Conservation (phyloP, 2,888 invertebrate genomes). For the Disparrhopalites patrizii region DNA sequence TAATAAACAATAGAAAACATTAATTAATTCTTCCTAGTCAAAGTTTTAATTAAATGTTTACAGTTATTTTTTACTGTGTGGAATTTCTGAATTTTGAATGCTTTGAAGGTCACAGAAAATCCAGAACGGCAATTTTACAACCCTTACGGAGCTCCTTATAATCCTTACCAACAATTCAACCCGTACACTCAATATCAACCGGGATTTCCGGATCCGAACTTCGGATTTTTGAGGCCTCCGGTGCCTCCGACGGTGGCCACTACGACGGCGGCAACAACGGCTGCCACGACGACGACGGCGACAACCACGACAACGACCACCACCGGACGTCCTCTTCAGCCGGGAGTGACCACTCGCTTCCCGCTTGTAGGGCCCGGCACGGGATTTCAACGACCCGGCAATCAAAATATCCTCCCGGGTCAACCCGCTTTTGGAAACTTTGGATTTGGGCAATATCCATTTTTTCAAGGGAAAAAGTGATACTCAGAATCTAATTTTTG, state of each 20-base stretch:
- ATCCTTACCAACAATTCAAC: neutral
- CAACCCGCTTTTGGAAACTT: neutral
- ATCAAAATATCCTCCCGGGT: neutral
- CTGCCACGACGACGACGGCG: neutral
- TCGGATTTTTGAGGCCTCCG: slow-evolving; percentile 4
- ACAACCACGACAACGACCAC: neutral
- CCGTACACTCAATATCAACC: neutral
- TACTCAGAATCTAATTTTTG: too few species aligned
- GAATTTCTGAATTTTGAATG: too few species aligned
- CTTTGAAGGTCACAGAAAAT: too few species aligned
- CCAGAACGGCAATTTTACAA: neutral
- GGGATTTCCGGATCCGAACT: neutral
- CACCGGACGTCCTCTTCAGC: slow-evolving; percentile 6
- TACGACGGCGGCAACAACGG: neutral
- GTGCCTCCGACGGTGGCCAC: neutral
- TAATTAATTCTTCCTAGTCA: neutral
- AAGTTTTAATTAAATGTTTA: neutral
- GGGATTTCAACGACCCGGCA: slow-evolving; percentile 16
- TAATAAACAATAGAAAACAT: neutral
- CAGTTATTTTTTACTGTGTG: too few species aligned
- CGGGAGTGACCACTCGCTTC: slow-evolving; percentile 1
- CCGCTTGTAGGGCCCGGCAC: slow-evolving; percentile 17
- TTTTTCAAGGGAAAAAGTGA: neutral
- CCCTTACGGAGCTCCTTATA: neutral
- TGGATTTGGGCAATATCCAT: neutral